Percentiles rank a stretch among this genome's conserved stretches.
phyloP scores from a whole-genome alignment of 2,888 invertebrate species.

The Coremacera marginata region DNA sequence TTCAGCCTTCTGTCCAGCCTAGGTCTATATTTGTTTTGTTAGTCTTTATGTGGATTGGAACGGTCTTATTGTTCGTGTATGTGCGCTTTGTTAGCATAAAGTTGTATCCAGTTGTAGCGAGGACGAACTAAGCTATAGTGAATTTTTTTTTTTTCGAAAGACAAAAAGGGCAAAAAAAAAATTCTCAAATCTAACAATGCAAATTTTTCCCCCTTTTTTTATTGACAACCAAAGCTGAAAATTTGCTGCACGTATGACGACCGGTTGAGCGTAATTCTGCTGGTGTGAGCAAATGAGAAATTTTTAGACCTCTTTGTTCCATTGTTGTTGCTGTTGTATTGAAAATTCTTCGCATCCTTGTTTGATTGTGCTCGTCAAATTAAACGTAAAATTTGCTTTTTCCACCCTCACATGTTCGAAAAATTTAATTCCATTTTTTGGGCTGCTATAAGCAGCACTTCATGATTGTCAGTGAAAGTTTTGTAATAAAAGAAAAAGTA shows the following conservation, averaged over 20 bases:
- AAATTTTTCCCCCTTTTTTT: too few relatives aligned
- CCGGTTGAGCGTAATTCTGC: too few relatives aligned
- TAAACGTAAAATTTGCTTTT: slow-evolving; percentile 50
- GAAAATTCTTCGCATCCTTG: slow-evolving; percentile 17
- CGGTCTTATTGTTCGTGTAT: neutral
- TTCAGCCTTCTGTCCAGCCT: neutral
- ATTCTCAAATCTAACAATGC: too few relatives aligned
- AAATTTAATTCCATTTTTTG: slow-evolving; percentile 37
- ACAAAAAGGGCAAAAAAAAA: too few relatives aligned
- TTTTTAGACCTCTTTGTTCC: too few relatives aligned
- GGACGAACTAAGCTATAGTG: too few relatives aligned
- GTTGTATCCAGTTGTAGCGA: neutral
- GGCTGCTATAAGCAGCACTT: slow-evolving; percentile 36
- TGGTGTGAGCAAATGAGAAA: too few relatives aligned
- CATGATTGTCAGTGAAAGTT: slow-evolving; percentile 52
- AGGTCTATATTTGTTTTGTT: neutral
- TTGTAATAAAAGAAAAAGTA: slow-evolving; percentile 50
- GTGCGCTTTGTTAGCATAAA: neutral
- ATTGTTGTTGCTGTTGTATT: too few relatives aligned
- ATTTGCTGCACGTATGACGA: too few relatives aligned
- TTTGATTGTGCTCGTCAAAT: slow-evolving; percentile 51
- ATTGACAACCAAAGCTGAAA: too few relatives aligned
- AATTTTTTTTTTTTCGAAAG: too few relatives aligned
- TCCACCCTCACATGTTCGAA: neutral
- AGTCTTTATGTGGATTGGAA: neutral